Conservation (phyloP, 2,113 vertebrate genomes). For the Lagopus muta region DNA sequence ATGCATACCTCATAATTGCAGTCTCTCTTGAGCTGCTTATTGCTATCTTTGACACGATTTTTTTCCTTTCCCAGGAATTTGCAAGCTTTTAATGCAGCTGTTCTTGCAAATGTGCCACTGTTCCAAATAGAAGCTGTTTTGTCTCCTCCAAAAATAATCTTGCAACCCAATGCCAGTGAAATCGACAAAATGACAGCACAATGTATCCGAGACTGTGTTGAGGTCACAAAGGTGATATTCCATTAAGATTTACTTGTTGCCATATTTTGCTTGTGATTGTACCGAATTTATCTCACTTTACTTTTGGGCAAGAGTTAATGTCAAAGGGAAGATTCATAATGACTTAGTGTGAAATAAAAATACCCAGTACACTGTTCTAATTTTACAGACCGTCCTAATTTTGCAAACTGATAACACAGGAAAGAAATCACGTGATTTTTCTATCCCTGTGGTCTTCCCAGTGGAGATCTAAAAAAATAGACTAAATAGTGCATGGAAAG, state of each 20-base stretch:
- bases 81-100: conserved; percentile 80
- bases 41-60: not conserved
- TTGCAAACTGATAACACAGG: not conserved
- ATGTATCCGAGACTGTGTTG: conserved; percentile 84
- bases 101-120: conserved; percentile 80
- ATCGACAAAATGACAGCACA: conserved; percentile 84
- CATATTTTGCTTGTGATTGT: not conserved
- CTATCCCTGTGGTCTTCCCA: not conserved
- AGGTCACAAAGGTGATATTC: conserved; percentile 86
- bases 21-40: not conserved
- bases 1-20: not conserved
- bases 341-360: not conserved
- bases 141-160: conserved; percentile 83
- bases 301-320: not conserved
- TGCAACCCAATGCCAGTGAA: conserved; percentile 84
- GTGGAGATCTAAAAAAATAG: not conserved
- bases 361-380: not conserved
- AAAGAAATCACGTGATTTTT: not conserved
- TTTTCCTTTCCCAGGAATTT: conserved; percentile 82
- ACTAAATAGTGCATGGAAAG: not conserved
- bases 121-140: conserved; percentile 88
- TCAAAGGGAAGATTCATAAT: not conserved
- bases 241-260: not conserved
- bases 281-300: not conserved
- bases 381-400: conserved; percentile 1